These are phyloP conservation scores for Alosa alosa DNA, from an alignment of 2,113 vertebrate species.

Conservation along the genomic window DNA sequence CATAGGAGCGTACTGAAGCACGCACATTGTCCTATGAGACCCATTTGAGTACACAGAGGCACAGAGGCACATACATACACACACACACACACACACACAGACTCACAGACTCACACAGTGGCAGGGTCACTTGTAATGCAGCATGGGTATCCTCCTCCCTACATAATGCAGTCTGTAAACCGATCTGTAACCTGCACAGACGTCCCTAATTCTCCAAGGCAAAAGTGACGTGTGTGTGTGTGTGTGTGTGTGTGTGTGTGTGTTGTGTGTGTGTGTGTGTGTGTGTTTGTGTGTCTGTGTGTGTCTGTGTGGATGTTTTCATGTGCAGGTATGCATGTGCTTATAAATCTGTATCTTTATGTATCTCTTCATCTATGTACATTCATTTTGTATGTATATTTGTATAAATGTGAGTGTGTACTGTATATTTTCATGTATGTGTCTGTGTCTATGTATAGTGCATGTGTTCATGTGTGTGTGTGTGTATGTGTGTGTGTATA, in stretches of 20 bases:
- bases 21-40: background rate
- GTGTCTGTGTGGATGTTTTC: background rate
- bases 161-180: constrained; percentile 5
- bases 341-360: background rate
- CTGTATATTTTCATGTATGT: no score
- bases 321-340: background rate
- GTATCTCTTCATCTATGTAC: background rate
- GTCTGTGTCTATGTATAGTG: no score
- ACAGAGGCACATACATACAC: constrained; percentile 19
- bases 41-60: background rate
- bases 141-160: background rate
- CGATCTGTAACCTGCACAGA: background rate
- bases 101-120: constrained; percentile 16
- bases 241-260: no score
- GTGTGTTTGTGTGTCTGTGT: constrained; percentile 7
- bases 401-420: no score
- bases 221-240: constrained; percentile 2
- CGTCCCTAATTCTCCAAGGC: background rate
- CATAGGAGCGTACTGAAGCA: constrained; percentile 15
- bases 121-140: constrained; percentile 3
- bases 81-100: constrained; percentile 4
- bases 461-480: background rate
- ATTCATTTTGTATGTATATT: no score
- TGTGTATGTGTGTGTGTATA: no score
- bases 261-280: constrained; percentile 4